Evolutionary conservation across 35 echinoderm and acorn worm species (phyloP).

Genomic region (Heliocidaris tuberculata): DNA sequence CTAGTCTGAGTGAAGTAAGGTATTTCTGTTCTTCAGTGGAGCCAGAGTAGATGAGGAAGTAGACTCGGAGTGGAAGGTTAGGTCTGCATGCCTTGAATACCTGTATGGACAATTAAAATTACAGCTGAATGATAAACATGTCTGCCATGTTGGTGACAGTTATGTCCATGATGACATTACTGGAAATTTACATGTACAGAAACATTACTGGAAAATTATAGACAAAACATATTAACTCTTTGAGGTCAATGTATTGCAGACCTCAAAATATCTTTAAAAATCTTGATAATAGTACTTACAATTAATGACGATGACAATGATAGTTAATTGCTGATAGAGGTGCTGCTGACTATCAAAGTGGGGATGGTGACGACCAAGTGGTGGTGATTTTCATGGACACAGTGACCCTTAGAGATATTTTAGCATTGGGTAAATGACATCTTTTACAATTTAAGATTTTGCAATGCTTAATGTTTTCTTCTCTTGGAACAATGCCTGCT

Average conservation of each 20-base stretch:
- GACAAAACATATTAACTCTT: background rate
- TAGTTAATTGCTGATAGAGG: no score
- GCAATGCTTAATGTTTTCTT: background rate
- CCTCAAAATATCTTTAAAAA: no score
- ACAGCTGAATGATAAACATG: background rate
- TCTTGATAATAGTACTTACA: no score
- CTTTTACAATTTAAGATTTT: background rate
- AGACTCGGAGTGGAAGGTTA: constrained; percentile 79
- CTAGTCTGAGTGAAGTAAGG: constrained; percentile 76
- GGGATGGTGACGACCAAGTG: no score
- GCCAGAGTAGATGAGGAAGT: constrained; percentile 88
- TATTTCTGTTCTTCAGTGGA: constrained; percentile 96
- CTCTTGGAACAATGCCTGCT: background rate
- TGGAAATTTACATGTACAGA: background rate
- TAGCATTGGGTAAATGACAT: no score
- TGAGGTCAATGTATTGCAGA: no score
- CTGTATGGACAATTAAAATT: constrained; percentile 29
- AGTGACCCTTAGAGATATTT: no score
- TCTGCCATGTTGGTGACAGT: background rate
- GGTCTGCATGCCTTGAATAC: constrained; percentile 76
- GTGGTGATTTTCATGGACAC: no score
- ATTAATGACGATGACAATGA: no score
- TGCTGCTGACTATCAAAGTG: no score
- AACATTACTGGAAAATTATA: no score
- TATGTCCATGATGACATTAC: background rate